Percentiles rank a stretch among this genome's conserved stretches.
Evolutionary conservation across 2,888 invertebrate species (phyloP).

Genomic region (Pollenia griseotomentosa): DNA sequence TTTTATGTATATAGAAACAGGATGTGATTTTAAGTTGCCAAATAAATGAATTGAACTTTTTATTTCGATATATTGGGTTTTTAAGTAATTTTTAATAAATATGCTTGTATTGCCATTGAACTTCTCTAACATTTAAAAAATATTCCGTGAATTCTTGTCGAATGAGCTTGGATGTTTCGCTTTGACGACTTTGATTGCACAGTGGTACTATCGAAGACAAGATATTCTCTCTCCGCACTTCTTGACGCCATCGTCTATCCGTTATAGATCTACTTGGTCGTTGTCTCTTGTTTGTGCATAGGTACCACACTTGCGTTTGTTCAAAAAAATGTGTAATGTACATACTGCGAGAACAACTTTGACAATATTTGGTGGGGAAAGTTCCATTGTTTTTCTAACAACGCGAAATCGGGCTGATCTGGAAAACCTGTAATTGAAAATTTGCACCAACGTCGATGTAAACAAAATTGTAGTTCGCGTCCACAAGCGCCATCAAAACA

Average conservation of each 20-base stretch:
- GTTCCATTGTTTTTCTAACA: too few species aligned
- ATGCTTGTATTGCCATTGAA: too few species aligned
- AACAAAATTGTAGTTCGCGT: constrained; percentile 10
- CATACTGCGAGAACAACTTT: too few species aligned
- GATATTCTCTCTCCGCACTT: constrained; percentile 13
- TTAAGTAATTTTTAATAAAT: constrained; percentile 37
- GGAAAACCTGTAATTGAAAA: too few species aligned
- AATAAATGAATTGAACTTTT: constrained; percentile 40
- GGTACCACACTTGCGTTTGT: too few species aligned
- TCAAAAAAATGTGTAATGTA: constrained; percentile 48
- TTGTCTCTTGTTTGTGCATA: constrained; percentile 33
- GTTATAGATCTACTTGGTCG: constrained; percentile 35
- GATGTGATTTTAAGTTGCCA: constrained; percentile 29
- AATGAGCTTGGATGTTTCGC: too few species aligned
- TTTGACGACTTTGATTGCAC: too few species aligned
- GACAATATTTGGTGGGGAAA: too few species aligned
- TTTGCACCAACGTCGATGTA: too few species aligned
- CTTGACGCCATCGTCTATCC: constrained; percentile 44
- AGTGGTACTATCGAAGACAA: constrained; percentile 17
- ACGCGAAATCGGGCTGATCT: too few species aligned
- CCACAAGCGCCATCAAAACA: constrained; percentile 46
- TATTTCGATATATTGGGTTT: constrained; percentile 33
- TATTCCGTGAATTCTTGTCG: too few species aligned
- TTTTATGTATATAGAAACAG: constrained; percentile 35
- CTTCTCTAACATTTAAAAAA: too few species aligned